phyloP scores from a whole-genome alignment of 2,888 invertebrate species.

The Doris montereyensis region DNA sequence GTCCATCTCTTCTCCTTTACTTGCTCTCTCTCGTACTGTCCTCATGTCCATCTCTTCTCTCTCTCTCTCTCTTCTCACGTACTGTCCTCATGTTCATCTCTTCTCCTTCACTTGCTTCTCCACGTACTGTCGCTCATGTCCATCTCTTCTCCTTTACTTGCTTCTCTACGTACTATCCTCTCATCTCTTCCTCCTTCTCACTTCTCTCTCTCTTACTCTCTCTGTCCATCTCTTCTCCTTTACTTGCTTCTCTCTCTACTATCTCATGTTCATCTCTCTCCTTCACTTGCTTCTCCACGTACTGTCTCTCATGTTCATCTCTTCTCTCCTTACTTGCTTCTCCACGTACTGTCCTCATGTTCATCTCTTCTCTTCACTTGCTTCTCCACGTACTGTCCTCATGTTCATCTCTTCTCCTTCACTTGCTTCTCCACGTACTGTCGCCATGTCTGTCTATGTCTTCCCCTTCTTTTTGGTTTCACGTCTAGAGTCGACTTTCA shows the following conservation, averaged over 20 bases:
- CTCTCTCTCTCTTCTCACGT: not conserved
- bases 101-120: not conserved
- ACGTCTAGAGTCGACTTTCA: not conserved
- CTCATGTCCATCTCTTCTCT: conserved; percentile 2
- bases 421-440: not conserved
- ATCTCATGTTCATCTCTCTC: not conserved
- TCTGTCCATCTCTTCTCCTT: not conserved
- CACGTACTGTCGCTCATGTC: not conserved
- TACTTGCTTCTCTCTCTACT: not conserved
- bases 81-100: not conserved
- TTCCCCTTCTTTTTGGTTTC: not conserved
- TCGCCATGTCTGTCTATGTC: conserved; percentile 4
- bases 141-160: not conserved
- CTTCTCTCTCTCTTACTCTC: not conserved
- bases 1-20: too few species aligned
- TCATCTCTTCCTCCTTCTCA: not conserved
- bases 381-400: too few species aligned
- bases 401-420: conserved; percentile 1
- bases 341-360: too few species aligned
- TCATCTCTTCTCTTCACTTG: not conserved
- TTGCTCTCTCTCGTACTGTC: conserved; percentile 7
- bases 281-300: too few species aligned
- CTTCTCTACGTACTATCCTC: conserved; percentile 2
- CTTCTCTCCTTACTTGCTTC: too few species aligned
- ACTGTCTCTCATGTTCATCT: too few species aligned